These are phyloP conservation scores for Perca schrenkii DNA, from an alignment of 2,113 vertebrate genomes.

Conservation along the genomic window DNA sequence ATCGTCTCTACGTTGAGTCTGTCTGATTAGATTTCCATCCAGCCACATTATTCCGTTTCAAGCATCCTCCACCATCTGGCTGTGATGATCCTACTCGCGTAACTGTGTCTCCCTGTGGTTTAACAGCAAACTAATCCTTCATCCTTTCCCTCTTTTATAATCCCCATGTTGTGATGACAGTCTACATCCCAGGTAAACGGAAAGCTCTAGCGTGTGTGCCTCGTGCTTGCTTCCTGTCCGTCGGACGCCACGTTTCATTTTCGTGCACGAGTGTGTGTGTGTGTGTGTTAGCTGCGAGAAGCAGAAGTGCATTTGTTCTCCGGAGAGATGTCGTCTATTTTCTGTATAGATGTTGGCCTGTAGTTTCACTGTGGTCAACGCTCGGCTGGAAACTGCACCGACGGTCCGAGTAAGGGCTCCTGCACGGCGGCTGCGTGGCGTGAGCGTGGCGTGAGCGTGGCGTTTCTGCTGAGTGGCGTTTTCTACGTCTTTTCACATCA, in stretches of 20 bases:
- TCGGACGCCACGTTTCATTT: constrained; percentile 6
- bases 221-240: constrained; percentile 68
- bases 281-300: background rate
- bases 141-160: constrained; percentile 69
- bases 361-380: constrained; percentile 14
- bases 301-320: background rate
- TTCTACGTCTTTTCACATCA: no score
- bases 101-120: constrained; percentile 42
- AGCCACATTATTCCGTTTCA: constrained; percentile 19
- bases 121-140: constrained; percentile 68
- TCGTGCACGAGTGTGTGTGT: no score
- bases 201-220: constrained; percentile 70
- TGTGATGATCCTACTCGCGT: background rate
- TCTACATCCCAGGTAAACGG: constrained; percentile 89
- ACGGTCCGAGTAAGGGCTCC: no score
- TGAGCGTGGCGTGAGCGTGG: no score
- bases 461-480: no score
- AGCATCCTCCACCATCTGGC: background rate
- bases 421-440: no score
- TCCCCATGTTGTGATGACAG: constrained; percentile 83
- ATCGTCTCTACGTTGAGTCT: background rate
- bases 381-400: background rate
- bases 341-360: background rate
- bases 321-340: background rate
- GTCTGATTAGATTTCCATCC: constrained; percentile 14